phyloP scores from a whole-genome alignment of 1,140 invertebrate species.

The Drosophila eugracilis region DNA sequence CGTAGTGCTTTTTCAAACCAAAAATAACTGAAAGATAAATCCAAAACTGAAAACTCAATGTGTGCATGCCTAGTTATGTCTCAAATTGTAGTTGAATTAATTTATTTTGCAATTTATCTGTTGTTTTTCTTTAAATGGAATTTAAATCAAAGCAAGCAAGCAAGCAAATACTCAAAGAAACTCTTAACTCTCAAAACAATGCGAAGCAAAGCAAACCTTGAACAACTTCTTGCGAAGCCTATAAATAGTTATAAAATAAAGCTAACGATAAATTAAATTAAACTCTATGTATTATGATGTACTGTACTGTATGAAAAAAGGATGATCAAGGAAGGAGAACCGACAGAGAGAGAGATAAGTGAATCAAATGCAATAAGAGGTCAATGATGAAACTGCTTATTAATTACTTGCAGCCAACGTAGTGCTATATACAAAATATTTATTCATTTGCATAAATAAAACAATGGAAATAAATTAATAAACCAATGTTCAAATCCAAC shows the following conservation, averaged over 20 bases:
- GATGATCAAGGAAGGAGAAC: constrained; percentile 1
- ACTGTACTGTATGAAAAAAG: constrained; percentile 40
- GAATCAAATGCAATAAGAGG: constrained; percentile 70
- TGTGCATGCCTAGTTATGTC: constrained; percentile 64
- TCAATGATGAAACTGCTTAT: constrained; percentile 67
- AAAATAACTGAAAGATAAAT: constrained; percentile 53
- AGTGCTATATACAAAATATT: constrained; percentile 75
- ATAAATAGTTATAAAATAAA: constrained; percentile 60
- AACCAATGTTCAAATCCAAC: constrained; percentile 41
- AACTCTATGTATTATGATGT: constrained; percentile 55
- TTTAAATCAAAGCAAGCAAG: constrained; percentile 65
- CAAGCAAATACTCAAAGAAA: constrained; percentile 70
- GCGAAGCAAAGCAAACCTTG: constrained; percentile 39
- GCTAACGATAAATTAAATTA: constrained; percentile 51
- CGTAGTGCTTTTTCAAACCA: constrained; percentile 75
- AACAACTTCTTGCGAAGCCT: constrained; percentile 57
- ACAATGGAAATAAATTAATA: constrained; percentile 55
- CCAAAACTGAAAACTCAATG: constrained; percentile 58
- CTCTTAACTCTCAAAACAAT: constrained; percentile 54
- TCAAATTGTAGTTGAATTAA: constrained; percentile 69
- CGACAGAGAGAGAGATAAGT: constrained; percentile 7
- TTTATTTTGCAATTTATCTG: constrained; percentile 65
- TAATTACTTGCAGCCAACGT: constrained; percentile 70
- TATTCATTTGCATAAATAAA: constrained; percentile 71
- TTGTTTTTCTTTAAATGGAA: constrained; percentile 53